Evolutionary conservation across 2,888 invertebrate species (phyloP).

Genomic region (Latrodectus elegans): DNA sequence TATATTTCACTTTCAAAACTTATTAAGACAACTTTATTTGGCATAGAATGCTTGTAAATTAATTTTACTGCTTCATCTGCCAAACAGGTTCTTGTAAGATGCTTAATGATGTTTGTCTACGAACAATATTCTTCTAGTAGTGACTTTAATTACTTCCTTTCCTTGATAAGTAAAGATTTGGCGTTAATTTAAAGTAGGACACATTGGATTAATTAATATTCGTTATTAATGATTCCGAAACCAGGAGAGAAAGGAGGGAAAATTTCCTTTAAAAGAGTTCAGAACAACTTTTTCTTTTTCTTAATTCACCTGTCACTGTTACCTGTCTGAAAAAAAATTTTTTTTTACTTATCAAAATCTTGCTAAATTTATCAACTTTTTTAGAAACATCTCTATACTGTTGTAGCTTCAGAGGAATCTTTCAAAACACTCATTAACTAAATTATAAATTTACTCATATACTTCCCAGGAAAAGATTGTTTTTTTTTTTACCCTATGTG

Average conservation of each 20-base stretch:
- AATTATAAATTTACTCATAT: background rate
- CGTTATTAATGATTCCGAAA: conserved; percentile 31
- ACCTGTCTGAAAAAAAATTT: background rate
- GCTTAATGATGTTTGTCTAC: conserved; percentile 42
- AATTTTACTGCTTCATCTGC: no score
- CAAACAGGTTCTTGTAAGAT: background rate
- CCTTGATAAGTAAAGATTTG: conserved; percentile 31
- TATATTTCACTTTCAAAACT: no score
- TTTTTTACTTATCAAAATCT: conserved; percentile 13
- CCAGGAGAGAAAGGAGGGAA: conserved; percentile 4
- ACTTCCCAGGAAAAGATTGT: background rate
- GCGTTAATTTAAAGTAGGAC: conserved; percentile 48
- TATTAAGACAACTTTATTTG: no score
- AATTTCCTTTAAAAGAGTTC: background rate
- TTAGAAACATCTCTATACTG: background rate
- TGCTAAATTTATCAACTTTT: conserved; percentile 11
- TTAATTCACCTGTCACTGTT: conserved; percentile 23
- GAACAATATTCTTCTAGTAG: conserved; percentile 20
- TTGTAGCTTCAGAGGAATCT: background rate
- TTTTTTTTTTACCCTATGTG: background rate
- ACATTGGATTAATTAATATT: conserved; percentile 51
- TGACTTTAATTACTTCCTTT: conserved; percentile 34
- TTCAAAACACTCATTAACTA: background rate
- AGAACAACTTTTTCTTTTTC: conserved; percentile 6
- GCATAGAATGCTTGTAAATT: no score